Conservation (phyloP, 2,888 invertebrate genomes). For the Lasioglossum figueresi region DNA sequence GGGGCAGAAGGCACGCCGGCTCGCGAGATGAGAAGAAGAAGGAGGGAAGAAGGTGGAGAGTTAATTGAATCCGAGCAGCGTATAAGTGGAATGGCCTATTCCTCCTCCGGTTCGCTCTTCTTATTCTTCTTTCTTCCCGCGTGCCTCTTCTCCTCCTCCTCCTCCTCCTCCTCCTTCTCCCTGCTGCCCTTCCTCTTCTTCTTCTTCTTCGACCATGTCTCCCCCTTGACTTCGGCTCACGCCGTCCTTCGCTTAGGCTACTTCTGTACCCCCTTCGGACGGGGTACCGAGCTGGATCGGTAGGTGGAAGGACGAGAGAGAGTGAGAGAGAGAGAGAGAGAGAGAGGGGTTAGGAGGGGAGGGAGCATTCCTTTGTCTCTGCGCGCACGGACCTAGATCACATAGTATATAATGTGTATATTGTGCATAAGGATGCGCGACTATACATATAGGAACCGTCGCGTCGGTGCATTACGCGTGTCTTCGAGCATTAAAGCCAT, state of each 20-base stretch:
- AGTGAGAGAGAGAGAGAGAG: constrained; percentile 64
- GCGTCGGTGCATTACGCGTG: constrained; percentile 29
- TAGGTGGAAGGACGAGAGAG: constrained; percentile 74
- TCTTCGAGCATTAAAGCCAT: neutral
- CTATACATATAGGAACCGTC: constrained; percentile 33
- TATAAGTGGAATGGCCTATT: constrained; percentile 84
- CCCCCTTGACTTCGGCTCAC: constrained; percentile 59
- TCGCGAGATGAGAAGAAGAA: constrained; percentile 78
- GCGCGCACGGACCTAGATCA: constrained; percentile 78
- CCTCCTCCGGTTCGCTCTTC: constrained; percentile 79
- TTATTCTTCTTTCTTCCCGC: constrained; percentile 81
- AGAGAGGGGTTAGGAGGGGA: constrained; percentile 61
- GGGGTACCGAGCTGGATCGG: constrained; percentile 71
- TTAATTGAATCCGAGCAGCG: constrained; percentile 84
- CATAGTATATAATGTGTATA: constrained; percentile 67
- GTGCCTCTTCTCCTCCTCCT: constrained; percentile 66
- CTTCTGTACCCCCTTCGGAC: constrained; percentile 72
- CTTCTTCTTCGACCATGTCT: constrained; percentile 55
- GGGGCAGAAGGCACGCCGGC: constrained; percentile 73
- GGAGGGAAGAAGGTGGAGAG: constrained; percentile 80
- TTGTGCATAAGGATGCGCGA: constrained; percentile 59
- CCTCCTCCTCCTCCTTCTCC: constrained; percentile 78
- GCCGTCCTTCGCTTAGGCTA: constrained; percentile 70
- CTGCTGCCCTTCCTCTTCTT: neutral
- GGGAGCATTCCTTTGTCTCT: constrained; percentile 83